Evolutionary conservation across 2,797 vertebrate genomes (phyloP).

Genomic region (Acanthiza pusilla): DNA sequence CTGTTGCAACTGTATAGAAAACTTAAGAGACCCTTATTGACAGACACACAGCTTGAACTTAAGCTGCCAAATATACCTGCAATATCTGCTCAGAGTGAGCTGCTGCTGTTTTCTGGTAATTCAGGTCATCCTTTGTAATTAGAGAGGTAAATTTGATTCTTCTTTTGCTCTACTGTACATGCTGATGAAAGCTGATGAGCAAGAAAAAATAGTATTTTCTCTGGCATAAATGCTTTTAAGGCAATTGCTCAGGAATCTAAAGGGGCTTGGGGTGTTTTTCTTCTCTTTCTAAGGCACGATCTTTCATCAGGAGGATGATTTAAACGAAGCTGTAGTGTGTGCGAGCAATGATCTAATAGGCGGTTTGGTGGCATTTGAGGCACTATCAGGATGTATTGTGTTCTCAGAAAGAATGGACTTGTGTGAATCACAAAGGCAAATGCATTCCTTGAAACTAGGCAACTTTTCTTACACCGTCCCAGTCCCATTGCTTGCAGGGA

Average conservation of each 20-base stretch:
- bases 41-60: neutral
- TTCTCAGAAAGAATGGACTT: neutral
- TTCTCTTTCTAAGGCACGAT: neutral
- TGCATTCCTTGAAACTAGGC: neutral
- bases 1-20: neutral
- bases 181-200: constrained; percentile 21
- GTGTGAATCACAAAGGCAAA: neutral
- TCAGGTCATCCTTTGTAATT: neutral
- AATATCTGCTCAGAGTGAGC: neutral
- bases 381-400: neutral
- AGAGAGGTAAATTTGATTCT: constrained; percentile 24
- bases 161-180: neutral
- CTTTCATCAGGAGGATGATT: neutral
- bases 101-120: neutral
- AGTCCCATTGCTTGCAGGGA: neutral
- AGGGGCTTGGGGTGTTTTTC: neutral
- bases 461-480: neutral
- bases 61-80: neutral
- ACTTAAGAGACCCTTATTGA: neutral
- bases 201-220: neutral
- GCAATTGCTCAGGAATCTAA: neutral
- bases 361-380: neutral
- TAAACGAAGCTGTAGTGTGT: neutral
- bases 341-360: neutral
- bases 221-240: neutral